A percentile compares a stretch with the other conserved stretches of the same genome.
Conservation (phyloP, 2,888 invertebrate genomes). For the Nomada flava region DNA sequence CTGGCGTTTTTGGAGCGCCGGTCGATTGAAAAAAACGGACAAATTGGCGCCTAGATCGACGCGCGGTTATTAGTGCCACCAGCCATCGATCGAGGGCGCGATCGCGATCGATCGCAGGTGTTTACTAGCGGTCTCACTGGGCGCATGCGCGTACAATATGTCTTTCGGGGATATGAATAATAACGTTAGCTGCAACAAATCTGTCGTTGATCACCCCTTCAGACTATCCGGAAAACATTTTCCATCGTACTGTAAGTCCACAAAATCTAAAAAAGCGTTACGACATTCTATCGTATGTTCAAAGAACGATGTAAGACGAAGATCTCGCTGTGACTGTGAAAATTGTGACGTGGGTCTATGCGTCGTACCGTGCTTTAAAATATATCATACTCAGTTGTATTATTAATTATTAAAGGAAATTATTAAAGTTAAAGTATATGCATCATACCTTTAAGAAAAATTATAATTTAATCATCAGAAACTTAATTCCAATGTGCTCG, state of each 20-base stretch:
- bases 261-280: background rate
- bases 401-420: conserved; percentile 1
- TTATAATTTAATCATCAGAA: no score
- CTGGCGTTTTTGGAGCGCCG: no score
- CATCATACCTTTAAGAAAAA: background rate
- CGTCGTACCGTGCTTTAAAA: background rate
- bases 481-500: no score
- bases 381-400: background rate
- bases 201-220: background rate
- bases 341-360: background rate
- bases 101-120: no score
- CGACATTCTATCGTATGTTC: background rate
- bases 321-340: background rate
- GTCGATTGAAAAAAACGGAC: no score
- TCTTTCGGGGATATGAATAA: background rate
- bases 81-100: no score
- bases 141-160: no score
- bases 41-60: no score
- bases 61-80: no score
- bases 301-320: background rate
- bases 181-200: background rate
- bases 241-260: background rate
- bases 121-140: no score
- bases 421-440: background rate
- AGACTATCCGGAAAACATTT: conserved; percentile 11